Conservation (phyloP, 2,113 vertebrate species). For the Phrynosoma platyrhinos region DNA sequence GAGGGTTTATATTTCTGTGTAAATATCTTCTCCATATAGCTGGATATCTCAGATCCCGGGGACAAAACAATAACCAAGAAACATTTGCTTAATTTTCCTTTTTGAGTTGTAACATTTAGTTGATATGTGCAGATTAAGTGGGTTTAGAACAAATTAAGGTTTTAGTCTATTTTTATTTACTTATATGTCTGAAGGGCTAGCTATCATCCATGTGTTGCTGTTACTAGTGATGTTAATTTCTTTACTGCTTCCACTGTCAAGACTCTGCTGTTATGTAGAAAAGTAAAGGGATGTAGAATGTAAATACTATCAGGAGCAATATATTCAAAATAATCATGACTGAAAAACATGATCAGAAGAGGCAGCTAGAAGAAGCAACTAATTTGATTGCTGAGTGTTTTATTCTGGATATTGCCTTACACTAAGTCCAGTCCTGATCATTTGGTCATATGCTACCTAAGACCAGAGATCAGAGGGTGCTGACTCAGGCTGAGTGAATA, state of each 20-base stretch:
- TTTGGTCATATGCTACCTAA: too few relatives aligned
- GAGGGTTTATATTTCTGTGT: not conserved
- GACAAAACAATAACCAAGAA: not conserved
- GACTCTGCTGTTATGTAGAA: not conserved
- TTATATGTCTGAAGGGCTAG: not conserved
- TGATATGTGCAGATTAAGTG: not conserved
- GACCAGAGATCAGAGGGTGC: too few relatives aligned
- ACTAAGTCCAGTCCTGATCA: too few relatives aligned
- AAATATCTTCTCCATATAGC: not conserved
- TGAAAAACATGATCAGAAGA: not conserved
- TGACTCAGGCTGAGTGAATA: too few relatives aligned
- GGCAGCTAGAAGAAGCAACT: too few relatives aligned
- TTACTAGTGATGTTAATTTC: not conserved
- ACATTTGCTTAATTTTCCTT: not conserved
- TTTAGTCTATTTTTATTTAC: not conserved
- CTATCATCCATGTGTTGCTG: not conserved
- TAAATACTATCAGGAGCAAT: not conserved
- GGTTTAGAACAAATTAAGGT: not conserved
- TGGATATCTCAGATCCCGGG: not conserved
- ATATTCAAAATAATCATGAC: not conserved
- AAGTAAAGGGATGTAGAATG: not conserved
- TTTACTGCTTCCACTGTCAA: not conserved
- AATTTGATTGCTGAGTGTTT: too few relatives aligned
- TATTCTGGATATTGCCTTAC: too few relatives aligned
- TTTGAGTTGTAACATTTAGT: not conserved